Evolutionary conservation across 2,113 vertebrate genomes (phyloP).

Genomic region (Loxodonta africana): DNA sequence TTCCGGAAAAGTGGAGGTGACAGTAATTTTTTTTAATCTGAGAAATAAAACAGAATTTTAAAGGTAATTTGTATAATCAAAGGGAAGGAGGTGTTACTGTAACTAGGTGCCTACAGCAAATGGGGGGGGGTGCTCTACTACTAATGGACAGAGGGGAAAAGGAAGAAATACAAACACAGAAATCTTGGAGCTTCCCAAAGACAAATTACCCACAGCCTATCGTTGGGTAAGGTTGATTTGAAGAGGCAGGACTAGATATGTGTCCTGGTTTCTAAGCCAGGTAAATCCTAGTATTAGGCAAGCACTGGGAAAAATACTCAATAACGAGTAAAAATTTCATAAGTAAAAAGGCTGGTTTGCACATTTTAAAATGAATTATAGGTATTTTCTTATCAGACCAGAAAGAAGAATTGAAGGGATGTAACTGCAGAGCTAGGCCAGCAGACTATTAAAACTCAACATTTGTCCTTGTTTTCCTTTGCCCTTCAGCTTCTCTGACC

Average conservation of each 20-base stretch:
- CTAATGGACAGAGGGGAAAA: background rate
- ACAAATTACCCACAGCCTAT: background rate
- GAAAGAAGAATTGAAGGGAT: background rate
- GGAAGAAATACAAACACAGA: background rate
- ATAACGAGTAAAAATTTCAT: background rate
- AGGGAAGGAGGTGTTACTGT: background rate
- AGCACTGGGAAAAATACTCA: background rate
- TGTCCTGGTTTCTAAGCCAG: background rate
- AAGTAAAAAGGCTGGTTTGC: background rate
- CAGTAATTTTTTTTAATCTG: background rate
- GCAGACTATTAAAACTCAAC: background rate
- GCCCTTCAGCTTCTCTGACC: background rate
- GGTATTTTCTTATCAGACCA: background rate
- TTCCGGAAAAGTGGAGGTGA: background rate
- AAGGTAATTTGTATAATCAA: background rate
- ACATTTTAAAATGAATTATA: background rate
- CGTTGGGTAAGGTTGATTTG: background rate
- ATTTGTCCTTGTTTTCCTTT: background rate
- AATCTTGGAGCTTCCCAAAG: background rate
- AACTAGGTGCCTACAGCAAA: background rate
- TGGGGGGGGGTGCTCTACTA: background rate
- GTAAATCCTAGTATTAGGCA: background rate
- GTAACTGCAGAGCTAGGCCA: background rate
- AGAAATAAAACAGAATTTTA: background rate
- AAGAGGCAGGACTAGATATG: background rate